Conservation (phyloP, 2,888 invertebrate species). For the Globia sparganii region DNA sequence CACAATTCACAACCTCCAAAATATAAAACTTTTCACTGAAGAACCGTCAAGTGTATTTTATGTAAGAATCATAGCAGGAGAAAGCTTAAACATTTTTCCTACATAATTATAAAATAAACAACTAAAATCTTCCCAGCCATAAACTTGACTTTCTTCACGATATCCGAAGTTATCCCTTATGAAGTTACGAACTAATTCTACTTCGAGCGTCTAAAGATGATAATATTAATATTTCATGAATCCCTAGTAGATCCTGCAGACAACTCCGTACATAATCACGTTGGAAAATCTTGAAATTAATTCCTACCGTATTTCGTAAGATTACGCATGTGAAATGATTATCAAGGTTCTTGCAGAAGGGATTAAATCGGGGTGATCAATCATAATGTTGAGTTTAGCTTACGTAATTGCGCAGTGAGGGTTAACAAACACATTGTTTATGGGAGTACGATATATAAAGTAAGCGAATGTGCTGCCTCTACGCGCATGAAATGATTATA, state of each 20-base stretch:
- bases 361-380: constrained; percentile 38
- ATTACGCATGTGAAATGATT: constrained; percentile 33
- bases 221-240: constrained; percentile 63
- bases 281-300: constrained; percentile 51
- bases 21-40: background rate
- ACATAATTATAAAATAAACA: constrained; percentile 16
- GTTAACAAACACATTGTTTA: constrained; percentile 20
- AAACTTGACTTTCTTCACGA: constrained; percentile 20
- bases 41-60: no score
- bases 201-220: constrained; percentile 43
- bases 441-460: background rate
- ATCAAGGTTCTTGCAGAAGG: background rate
- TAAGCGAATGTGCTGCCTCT: background rate
- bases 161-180: constrained; percentile 30
- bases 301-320: constrained; percentile 36
- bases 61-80: background rate
- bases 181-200: constrained; percentile 56
- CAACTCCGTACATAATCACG: constrained; percentile 32
- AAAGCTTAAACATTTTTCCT: background rate
- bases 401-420: background rate
- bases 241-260: constrained; percentile 28
- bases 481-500: background rate
- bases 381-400: constrained; percentile 24
- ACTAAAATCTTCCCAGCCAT: constrained; percentile 1
- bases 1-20: background rate